Evolutionary conservation across 2,888 invertebrate genomes (phyloP).

Genomic region (Coleophora flavipennella): DNA sequence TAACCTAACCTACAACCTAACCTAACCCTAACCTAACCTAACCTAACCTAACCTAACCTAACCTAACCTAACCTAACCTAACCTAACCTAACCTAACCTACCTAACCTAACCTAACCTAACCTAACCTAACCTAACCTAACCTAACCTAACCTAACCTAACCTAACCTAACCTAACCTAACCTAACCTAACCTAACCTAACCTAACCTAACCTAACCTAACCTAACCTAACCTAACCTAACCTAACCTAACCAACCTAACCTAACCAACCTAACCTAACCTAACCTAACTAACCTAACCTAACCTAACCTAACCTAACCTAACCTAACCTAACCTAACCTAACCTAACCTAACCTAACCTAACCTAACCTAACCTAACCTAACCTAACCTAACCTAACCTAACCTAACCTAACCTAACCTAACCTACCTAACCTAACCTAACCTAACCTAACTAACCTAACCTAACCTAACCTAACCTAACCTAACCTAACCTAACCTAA

Average conservation of each 20-base stretch:
- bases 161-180: constrained; percentile 9
- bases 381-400: constrained; percentile 10
- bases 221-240: constrained; percentile 9
- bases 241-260: constrained; percentile 8
- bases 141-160: constrained; percentile 8
- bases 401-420: constrained; percentile 11
- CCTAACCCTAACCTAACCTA: constrained; percentile 6
- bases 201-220: constrained; percentile 9
- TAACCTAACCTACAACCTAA: constrained; percentile 10
- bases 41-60: constrained; percentile 9
- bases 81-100: constrained; percentile 9
- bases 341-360: constrained; percentile 15
- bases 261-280: constrained; percentile 8
- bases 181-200: constrained; percentile 9
- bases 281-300: constrained; percentile 11
- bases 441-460: constrained; percentile 8
- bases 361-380: constrained; percentile 8
- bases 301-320: constrained; percentile 13
- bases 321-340: constrained; percentile 17
- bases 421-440: constrained; percentile 11
- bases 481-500: constrained; percentile 12
- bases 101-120: constrained; percentile 10
- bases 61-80: constrained; percentile 11
- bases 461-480: constrained; percentile 11
- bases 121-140: constrained; percentile 11